These are phyloP conservation scores for Motacilla tschutschensis DNA, from an alignment of 2,113 vertebrate genomes.

Conservation along the genomic window DNA sequence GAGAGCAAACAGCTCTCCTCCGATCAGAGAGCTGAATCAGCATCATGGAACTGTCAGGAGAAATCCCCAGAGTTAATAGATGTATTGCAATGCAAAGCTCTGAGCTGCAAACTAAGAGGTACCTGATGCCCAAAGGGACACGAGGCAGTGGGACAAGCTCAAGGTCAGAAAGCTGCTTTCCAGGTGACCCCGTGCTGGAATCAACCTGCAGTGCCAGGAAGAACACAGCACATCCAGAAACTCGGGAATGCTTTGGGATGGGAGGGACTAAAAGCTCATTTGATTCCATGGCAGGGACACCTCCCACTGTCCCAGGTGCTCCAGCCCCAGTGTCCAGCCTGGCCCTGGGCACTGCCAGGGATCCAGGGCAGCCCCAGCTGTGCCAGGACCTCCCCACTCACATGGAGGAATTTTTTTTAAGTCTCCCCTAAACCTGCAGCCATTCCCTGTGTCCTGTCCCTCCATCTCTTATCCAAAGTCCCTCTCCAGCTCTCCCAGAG, in stretches of 20 bases:
- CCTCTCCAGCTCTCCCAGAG: background rate
- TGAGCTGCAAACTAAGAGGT: accelerated
- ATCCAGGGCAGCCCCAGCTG: background rate
- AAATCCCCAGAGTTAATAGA: background rate
- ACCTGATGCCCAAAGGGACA: accelerated
- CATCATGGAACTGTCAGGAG: background rate
- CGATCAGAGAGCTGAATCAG: background rate
- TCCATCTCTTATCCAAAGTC: background rate
- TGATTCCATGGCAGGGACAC: background rate
- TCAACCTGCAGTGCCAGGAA: background rate
- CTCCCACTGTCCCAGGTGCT: background rate
- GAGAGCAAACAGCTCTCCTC: background rate
- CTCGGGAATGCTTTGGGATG: background rate
- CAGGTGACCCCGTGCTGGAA: background rate
- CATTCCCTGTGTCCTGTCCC: background rate
- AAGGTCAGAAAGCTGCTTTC: background rate
- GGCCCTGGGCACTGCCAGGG: background rate
- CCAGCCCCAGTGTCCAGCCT: background rate
- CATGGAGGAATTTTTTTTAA: background rate
- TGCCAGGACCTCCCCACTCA: accelerated
- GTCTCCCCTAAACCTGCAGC: background rate
- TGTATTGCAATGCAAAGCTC: accelerated
- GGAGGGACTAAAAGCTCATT: background rate
- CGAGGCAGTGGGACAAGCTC: background rate
- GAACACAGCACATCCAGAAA: accelerated